These are phyloP conservation scores for Drosophila saltans DNA, from an alignment of 1,140 invertebrate species.

Conservation along the genomic window DNA sequence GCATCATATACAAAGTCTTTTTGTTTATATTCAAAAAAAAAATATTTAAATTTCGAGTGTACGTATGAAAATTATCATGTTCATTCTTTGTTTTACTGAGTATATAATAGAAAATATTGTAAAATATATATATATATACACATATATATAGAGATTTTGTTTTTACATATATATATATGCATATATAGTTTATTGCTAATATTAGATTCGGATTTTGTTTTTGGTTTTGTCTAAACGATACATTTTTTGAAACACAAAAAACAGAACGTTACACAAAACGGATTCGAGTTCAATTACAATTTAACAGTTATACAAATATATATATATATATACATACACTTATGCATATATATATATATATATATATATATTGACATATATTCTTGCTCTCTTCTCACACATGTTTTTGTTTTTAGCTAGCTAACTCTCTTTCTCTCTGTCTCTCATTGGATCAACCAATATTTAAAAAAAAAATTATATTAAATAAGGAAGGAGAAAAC, in stretches of 20 bases:
- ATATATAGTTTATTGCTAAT: slow-evolving; percentile 49
- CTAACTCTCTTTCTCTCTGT: slow-evolving; percentile 1
- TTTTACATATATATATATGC: slow-evolving; percentile 59
- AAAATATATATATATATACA: slow-evolving; percentile 65
- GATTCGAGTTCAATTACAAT: slow-evolving; percentile 49
- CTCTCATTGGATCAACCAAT: slow-evolving; percentile 33
- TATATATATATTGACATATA: slow-evolving; percentile 39
- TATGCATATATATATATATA: slow-evolving; percentile 45
- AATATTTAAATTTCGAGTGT: slow-evolving; percentile 58
- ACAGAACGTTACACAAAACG: slow-evolving; percentile 61
- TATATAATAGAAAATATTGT: slow-evolving; percentile 63
- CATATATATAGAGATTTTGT: slow-evolving; percentile 44
- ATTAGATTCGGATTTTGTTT: slow-evolving; percentile 51
- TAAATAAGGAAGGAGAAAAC: neutral
- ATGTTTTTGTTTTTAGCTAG: neutral
- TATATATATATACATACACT: slow-evolving; percentile 32
- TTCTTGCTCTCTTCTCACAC: neutral
- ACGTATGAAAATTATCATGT: slow-evolving; percentile 42
- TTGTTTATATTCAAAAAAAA: slow-evolving; percentile 65
- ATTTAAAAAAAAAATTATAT: neutral
- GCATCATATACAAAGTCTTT: slow-evolving; percentile 80
- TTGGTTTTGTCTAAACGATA: slow-evolving; percentile 52
- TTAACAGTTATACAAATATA: slow-evolving; percentile 42
- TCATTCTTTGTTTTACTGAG: slow-evolving; percentile 51
- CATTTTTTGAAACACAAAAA: slow-evolving; percentile 46